Conservation (phyloP, 2,113 vertebrate genomes). For the Anarhynchus alexandrinus region DNA sequence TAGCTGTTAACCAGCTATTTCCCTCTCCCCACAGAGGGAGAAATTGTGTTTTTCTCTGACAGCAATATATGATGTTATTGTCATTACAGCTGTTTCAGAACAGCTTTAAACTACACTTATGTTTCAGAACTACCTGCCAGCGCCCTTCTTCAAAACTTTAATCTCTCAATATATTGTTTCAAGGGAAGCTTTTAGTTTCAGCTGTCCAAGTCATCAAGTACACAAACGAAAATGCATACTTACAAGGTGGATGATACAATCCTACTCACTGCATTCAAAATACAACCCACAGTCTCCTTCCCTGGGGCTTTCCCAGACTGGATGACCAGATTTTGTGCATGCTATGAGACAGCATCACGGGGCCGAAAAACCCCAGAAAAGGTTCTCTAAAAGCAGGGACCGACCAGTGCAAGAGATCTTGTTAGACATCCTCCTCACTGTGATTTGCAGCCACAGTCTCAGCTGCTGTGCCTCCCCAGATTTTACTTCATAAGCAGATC, state of each 20-base stretch:
- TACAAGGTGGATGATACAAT: not conserved
- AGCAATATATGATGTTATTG: not conserved
- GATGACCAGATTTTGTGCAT: not conserved
- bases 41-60: slow-evolving; percentile 20
- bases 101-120: not conserved
- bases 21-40: not conserved
- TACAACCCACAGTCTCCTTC: not conserved
- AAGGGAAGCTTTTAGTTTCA: slow-evolving; percentile 30
- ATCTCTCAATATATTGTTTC: slow-evolving; percentile 16
- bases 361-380: not conserved
- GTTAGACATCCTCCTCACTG: not conserved
- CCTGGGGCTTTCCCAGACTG: not conserved
- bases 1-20: slow-evolving; percentile 34
- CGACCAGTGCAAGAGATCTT: not conserved
- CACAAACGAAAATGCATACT: not conserved
- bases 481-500: not conserved
- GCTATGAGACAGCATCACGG: not conserved
- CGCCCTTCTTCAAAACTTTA: slow-evolving; percentile 8
- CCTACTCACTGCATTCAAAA: not conserved
- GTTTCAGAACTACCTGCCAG: slow-evolving; percentile 34
- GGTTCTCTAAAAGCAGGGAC: not conserved
- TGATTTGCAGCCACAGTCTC: not conserved
- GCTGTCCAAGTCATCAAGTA: not conserved
- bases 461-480: not conserved
- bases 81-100: slow-evolving; percentile 32